Base-by-base conservation (phyloP, 2,888 invertebrate species). In the Leucoma salicis region DNA sequence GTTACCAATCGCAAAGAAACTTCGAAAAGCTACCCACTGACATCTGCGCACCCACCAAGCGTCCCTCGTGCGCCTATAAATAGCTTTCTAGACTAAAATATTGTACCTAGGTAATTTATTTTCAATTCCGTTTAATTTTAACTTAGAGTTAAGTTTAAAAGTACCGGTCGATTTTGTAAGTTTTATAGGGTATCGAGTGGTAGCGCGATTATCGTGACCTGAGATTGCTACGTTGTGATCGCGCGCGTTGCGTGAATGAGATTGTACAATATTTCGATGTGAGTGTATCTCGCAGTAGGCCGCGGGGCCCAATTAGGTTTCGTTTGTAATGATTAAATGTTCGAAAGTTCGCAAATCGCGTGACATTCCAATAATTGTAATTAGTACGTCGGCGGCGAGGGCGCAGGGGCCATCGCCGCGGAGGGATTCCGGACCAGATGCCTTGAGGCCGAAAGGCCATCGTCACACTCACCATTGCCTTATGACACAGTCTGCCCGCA, bases 81-180 rank as follows among this genome's bases (percentile, higher is more conserved):
- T 88, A 87, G 82, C 86, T 86, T 82, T 77, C 72, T 87, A 88
- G 86, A 85, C 82, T 86, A 83, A 87, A 82, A 86, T 79, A 88
- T 87, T 89, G 88, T 90, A 90, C 89, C 90, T 90, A 90, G 90
- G 86, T 90, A 90, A 90, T 90, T 90, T 90, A 90, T 90, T 90
- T 89, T 86, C 81, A 90, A 90, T 90, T 90, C 90, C 90, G 90
- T 80, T 90, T 90, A 89, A 87, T 89, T 87, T 86, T 88, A 88
- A 88, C 77, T 83, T 90, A 90, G 89, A 55, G 54, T 77, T 87
- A 90, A 88, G 87, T 87, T 87, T 83, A 84, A 80, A 74, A 77
- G 65, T 85, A 88, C 83, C 87, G 83, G 76, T 81, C 82, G 86
- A 78, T 90, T 90, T 90, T 90, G 88, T 90, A 90, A 89, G 90